phyloP scores from a whole-genome alignment of 1,140 invertebrate species.

The Drosophila grimshawi region DNA sequence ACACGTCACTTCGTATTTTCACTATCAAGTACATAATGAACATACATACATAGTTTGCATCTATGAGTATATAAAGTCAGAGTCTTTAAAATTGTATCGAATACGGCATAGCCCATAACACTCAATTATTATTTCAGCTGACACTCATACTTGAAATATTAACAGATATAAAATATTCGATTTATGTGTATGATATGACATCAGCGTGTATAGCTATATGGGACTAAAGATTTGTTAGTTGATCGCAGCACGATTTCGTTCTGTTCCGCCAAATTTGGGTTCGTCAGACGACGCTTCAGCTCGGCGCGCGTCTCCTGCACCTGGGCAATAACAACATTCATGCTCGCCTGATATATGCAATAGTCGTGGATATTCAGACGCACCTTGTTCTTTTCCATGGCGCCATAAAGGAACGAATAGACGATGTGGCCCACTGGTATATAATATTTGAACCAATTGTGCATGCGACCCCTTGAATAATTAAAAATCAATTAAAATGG shows the following conservation, averaged over 20 bases:
- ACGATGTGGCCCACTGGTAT: conserved; percentile 70
- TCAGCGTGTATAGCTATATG: not conserved
- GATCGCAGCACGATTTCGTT: not conserved
- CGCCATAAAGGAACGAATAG: conserved; percentile 72
- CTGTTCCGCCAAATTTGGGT: too few species aligned
- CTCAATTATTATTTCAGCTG: not conserved
- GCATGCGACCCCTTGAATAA: conserved; percentile 34
- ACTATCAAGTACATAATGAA: not conserved
- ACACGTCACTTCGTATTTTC: not conserved
- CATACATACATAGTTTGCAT: not conserved
- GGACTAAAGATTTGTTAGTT: not conserved
- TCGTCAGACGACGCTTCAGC: conserved; percentile 33
- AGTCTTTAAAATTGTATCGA: not conserved
- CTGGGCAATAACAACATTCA: conserved; percentile 56
- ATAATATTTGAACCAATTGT: conserved; percentile 76
- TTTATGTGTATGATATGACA: not conserved
- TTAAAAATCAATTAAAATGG: not conserved
- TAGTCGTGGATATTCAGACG: conserved; percentile 74
- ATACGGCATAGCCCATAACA: not conserved
- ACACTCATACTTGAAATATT: not conserved
- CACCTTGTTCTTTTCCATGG: conserved; percentile 73
- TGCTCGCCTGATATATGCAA: conserved; percentile 64
- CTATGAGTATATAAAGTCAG: not conserved
- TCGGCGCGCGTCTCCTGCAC: conserved; percentile 52
- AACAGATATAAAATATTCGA: not conserved